phyloP scores from a whole-genome alignment of 1,140 invertebrate species.

The Lordiphosa stackelbergi region DNA sequence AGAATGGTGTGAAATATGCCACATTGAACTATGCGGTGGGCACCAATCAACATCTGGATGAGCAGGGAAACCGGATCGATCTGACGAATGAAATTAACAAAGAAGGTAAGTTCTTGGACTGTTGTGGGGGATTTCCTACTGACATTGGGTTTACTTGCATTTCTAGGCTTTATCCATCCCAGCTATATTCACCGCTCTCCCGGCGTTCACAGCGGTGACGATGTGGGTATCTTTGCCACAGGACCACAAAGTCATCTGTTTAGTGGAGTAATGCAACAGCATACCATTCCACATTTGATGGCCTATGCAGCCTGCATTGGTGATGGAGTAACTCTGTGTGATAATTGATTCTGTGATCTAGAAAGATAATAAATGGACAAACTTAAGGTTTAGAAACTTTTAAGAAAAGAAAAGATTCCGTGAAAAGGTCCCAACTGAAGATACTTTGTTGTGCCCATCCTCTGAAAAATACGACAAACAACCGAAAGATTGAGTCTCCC shows the following conservation, averaged over 20 bases:
- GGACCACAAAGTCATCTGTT: conserved; percentile 85
- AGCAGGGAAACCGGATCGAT: conserved; percentile 42
- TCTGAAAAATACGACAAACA: no score
- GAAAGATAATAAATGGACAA: not conserved
- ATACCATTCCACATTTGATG: conserved; percentile 86
- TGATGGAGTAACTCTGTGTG: conserved; percentile 54
- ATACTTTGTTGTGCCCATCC: no score
- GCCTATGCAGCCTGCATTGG: conserved; percentile 82
- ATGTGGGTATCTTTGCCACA: conserved; percentile 82
- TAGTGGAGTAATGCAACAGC: conserved; percentile 86
- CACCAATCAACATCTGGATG: conserved; percentile 78
- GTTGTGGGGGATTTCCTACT: conserved; percentile 1
- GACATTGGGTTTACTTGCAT: no score
- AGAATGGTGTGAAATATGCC: conserved; percentile 84
- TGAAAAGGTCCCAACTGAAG: no score
- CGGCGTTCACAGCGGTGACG: conserved; percentile 84
- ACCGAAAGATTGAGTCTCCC: no score
- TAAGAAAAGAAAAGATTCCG: no score
- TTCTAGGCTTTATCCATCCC: conserved; percentile 77
- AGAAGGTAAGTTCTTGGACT: conserved; percentile 13
- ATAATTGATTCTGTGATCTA: conserved; percentile 11
- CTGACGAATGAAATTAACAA: conserved; percentile 33
- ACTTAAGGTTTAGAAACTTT: no score
- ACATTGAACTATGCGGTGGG: conserved; percentile 88
- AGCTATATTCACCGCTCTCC: conserved; percentile 71